These are phyloP conservation scores for Megalurothrips usitatus DNA, from an alignment of 2,888 invertebrate genomes.

Conservation along the genomic window DNA sequence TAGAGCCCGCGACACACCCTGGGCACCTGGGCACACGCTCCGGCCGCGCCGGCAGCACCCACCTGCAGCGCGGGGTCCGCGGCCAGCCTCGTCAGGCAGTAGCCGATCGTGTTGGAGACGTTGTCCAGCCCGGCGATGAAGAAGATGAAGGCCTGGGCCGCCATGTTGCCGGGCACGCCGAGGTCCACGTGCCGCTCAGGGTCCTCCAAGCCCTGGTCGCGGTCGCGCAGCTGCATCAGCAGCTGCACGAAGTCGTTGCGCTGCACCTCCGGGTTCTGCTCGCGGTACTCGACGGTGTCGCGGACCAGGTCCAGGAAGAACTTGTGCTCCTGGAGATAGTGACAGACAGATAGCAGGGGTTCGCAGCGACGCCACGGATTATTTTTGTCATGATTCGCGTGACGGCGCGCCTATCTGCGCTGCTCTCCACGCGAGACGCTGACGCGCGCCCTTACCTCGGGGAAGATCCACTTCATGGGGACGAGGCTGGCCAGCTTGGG, in stretches of 20 bases:
- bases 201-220: neutral
- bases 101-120: slow-evolving; percentile 12
- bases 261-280: slow-evolving; percentile 37
- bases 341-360: too few relatives aligned
- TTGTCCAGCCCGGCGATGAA: slow-evolving; percentile 19
- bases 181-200: neutral
- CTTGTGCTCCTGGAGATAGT: slow-evolving; percentile 28
- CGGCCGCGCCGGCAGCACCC: too few relatives aligned
- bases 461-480: neutral
- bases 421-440: too few relatives aligned
- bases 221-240: slow-evolving; percentile 36
- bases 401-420: too few relatives aligned
- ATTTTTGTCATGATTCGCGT: too few relatives aligned
- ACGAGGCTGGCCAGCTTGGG: slow-evolving; percentile 38
- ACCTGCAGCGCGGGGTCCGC: neutral
- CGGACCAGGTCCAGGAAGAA: slow-evolving; percentile 41
- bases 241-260: slow-evolving; percentile 41
- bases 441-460: slow-evolving; percentile 33
- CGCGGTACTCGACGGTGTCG: slow-evolving; percentile 40
- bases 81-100: neutral
- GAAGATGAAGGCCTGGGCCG: slow-evolving; percentile 13
- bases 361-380: too few relatives aligned
- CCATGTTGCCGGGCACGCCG: neutral
- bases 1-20: too few relatives aligned
- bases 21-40: too few relatives aligned